A percentile compares a stretch with the other conserved stretches of the same genome.
Conservation (phyloP, 2,888 invertebrate species). For the Pediacus dermestoides region DNA sequence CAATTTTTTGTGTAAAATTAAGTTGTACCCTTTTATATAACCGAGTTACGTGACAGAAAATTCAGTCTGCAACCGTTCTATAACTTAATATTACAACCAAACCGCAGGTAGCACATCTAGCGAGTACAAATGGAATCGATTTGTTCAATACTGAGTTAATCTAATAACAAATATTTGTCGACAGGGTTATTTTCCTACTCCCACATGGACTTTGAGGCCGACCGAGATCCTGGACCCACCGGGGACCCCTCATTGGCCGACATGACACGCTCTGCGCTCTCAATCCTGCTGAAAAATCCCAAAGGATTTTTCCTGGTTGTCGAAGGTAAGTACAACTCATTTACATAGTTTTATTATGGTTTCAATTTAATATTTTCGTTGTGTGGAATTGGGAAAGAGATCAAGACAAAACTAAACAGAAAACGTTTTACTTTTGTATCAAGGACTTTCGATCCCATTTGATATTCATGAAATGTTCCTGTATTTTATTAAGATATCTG, state of each 20-base stretch:
- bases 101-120: neutral
- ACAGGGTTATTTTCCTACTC: constrained; percentile 73
- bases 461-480: constrained; percentile 16
- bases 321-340: constrained; percentile 58
- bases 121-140: neutral
- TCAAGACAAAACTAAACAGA: neutral
- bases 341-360: constrained; percentile 3
- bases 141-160: constrained; percentile 7
- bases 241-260: constrained; percentile 74
- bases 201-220: constrained; percentile 76
- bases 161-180: constrained; percentile 22
- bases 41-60: too few relatives aligned
- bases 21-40: too few relatives aligned
- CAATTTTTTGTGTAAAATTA: too few relatives aligned
- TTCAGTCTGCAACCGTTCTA: too few relatives aligned
- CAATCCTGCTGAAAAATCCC: constrained; percentile 66
- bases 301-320: constrained; percentile 73
- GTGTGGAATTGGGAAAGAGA: neutral
- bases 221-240: constrained; percentile 61
- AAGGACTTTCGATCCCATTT: constrained; percentile 9
- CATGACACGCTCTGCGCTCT: constrained; percentile 71
- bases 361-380: constrained; percentile 8
- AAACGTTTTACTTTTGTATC: neutral
- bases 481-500: constrained; percentile 18
- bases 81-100: too few relatives aligned